A percentile compares a stretch with the other conserved stretches of the same genome.
Evolutionary conservation across 1,140 invertebrate species (phyloP).

Genomic region (Lepidotrigona ventralis): DNA sequence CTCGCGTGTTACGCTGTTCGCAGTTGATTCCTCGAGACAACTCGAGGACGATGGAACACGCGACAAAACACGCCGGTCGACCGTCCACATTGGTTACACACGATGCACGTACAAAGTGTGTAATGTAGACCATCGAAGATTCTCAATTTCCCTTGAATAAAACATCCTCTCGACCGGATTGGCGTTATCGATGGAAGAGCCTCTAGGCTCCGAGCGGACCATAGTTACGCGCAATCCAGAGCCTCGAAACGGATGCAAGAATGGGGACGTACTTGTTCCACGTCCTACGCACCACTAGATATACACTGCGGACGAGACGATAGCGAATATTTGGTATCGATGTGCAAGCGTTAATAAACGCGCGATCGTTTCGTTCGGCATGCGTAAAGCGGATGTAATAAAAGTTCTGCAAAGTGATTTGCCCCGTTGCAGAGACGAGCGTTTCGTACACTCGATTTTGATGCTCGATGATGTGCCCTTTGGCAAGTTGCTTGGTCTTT

Average conservation of each 20-base stretch:
- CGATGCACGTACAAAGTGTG: background rate
- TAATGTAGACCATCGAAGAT: conserved; percentile 36
- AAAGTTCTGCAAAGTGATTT: background rate
- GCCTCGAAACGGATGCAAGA: conserved; percentile 30
- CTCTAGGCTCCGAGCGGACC: conserved; percentile 17
- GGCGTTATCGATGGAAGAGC: conserved; percentile 41
- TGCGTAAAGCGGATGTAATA: background rate
- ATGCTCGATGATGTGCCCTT: background rate
- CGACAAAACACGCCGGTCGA: background rate
- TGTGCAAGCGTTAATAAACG: background rate
- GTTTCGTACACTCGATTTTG: background rate
- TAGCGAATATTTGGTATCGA: conserved; percentile 33
- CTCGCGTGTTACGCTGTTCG: background rate
- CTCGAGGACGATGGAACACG: conserved; percentile 7
- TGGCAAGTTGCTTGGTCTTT: conserved; percentile 5
- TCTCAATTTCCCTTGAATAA: conserved; percentile 61
- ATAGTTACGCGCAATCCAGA: conserved; percentile 15
- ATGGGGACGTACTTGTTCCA: conserved; percentile 29
- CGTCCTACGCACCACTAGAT: conserved; percentile 17
- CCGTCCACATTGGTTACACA: background rate
- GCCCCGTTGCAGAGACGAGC: background rate
- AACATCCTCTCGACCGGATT: conserved; percentile 49
- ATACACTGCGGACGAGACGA: background rate
- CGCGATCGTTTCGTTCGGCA: background rate
- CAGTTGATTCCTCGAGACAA: conserved; percentile 1